A percentile compares a stretch with the other conserved stretches of the same genome.
These are phyloP conservation scores for Diachasmimorpha longicaudata DNA, from an alignment of 1,140 invertebrate species.

Conservation along the genomic window DNA sequence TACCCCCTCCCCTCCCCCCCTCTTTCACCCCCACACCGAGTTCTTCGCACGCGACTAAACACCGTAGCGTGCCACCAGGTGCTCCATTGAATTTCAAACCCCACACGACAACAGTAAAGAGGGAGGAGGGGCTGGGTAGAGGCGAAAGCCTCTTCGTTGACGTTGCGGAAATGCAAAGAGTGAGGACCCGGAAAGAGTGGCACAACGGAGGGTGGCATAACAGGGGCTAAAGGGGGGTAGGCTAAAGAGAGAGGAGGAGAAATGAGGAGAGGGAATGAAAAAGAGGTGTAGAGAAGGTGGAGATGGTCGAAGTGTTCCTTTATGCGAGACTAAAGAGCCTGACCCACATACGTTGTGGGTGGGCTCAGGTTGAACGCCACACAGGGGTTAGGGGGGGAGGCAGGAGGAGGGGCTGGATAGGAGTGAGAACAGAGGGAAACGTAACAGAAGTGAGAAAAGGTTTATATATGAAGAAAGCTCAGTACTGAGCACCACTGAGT, in stretches of 20 bases:
- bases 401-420: neutral
- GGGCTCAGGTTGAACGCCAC: slow-evolving; percentile 17
- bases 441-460: neutral
- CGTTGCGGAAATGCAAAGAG: slow-evolving; percentile 18
- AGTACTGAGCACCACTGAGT: slow-evolving; percentile 46
- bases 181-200: slow-evolving; percentile 9
- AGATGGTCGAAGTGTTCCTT: slow-evolving; percentile 14
- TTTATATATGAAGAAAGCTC: neutral
- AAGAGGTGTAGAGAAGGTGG: neutral
- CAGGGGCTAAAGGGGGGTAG: no score
- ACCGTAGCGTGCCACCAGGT: slow-evolving; percentile 29
- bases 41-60: slow-evolving; percentile 33
- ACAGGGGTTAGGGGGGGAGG: neutral
- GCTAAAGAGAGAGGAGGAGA: no score
- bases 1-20: no score
- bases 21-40: no score
- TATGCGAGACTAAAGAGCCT: slow-evolving; percentile 31
- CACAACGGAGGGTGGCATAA: neutral
- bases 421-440: neutral
- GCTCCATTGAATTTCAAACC: slow-evolving; percentile 33
- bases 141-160: slow-evolving; percentile 6
- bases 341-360: slow-evolving; percentile 45
- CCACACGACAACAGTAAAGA: neutral
- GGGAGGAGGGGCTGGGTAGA: neutral
- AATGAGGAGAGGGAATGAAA: neutral